Evolutionary conservation across 2,888 invertebrate genomes (phyloP).

Genomic region (Leucophora obtusa): DNA sequence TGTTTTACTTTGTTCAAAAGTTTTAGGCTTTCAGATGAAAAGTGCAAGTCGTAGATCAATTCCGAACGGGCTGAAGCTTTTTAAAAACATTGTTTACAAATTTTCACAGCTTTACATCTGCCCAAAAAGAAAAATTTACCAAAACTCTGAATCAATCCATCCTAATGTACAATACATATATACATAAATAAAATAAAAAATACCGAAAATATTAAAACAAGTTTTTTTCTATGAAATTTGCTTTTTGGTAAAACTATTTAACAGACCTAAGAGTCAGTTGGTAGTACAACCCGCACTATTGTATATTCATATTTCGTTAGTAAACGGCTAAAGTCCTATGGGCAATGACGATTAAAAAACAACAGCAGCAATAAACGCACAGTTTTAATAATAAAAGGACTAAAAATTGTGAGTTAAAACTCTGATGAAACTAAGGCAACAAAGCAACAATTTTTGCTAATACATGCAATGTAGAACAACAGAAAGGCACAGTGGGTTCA

Average conservation of each 20-base stretch:
- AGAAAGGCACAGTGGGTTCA: not conserved
- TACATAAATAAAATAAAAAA: too few species aligned
- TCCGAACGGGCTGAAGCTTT: too few species aligned
- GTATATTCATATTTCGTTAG: not conserved
- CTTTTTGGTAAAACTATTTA: not conserved
- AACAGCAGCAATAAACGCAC: not conserved
- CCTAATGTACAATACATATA: too few species aligned
- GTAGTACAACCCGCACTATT: not conserved
- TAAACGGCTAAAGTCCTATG: not conserved
- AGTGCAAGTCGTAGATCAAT: too few species aligned
- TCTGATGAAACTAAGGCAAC: not conserved
- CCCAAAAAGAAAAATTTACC: too few species aligned
- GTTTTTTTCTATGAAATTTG: too few species aligned
- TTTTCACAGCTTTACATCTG: too few species aligned
- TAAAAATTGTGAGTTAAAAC: not conserved
- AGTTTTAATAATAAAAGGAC: not conserved
- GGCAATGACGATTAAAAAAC: not conserved
- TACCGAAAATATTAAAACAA: too few species aligned
- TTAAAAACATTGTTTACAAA: too few species aligned
- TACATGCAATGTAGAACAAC: not conserved
- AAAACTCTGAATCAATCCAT: too few species aligned
- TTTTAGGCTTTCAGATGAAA: too few species aligned
- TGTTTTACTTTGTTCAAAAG: too few species aligned
- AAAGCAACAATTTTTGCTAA: conserved; percentile 9
- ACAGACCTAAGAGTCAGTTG: not conserved